Percentiles rank a stretch among this genome's conserved stretches.
phyloP scores from a whole-genome alignment of 2,113 vertebrate genomes.

The Hemiprocne comata region DNA sequence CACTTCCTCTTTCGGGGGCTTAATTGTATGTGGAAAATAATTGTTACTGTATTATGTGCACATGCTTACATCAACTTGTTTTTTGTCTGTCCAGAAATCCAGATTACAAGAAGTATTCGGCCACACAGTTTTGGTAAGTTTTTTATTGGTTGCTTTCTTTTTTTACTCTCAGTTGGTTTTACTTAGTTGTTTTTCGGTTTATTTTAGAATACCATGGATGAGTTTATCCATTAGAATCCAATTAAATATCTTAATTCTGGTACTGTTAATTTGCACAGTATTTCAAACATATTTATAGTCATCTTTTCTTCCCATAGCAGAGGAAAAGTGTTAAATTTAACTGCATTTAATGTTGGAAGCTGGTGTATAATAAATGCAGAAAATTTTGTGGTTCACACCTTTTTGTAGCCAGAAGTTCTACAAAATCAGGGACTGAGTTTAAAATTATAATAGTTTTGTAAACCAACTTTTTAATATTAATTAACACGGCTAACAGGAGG shows the following conservation, averaged over 20 bases:
- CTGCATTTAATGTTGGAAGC: conserved; percentile 1
- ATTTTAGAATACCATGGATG: not conserved
- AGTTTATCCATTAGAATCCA: not conserved
- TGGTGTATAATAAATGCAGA: conserved; percentile 4
- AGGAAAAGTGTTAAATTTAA: not conserved
- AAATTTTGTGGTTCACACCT: conserved; percentile 15
- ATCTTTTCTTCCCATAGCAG: not conserved
- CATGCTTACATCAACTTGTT: not conserved
- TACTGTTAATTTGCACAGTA: not conserved
- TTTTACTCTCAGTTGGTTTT: not conserved
- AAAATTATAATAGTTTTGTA: conserved; percentile 34
- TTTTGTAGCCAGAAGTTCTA: conserved; percentile 27
- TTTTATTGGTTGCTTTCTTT: not conserved
- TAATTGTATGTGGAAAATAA: not conserved
- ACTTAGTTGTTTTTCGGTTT: not conserved
- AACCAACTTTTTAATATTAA: conserved; percentile 58
- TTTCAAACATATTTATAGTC: not conserved
- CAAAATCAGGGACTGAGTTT: not conserved
- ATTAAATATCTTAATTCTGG: not conserved
- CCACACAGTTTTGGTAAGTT: conserved; percentile 41
- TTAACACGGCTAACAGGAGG: not conserved
- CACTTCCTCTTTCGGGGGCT: not conserved
- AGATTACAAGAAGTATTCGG: conserved; percentile 24
- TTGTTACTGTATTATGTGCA: not conserved
- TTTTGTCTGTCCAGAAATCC: conserved; percentile 52